Base-by-base conservation (phyloP, 2,888 invertebrate species). In the Mesorhabditis spiculigera region DNA sequence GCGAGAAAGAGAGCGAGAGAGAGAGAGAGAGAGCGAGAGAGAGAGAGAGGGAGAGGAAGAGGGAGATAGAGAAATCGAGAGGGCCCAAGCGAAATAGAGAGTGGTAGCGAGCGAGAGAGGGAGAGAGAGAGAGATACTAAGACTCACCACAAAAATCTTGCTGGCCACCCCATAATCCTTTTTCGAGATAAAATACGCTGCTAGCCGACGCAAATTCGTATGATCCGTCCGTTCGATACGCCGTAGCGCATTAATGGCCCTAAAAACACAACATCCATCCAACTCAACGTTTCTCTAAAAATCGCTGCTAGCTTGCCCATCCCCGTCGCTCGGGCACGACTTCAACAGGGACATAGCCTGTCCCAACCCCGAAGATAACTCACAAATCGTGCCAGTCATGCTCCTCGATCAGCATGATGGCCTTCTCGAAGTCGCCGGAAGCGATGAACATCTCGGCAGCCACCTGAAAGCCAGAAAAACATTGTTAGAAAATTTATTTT, bases 381-480 rank as follows among this genome's bases (percentile, higher is more conserved):
- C 77, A 89, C 89, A 89, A 87, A 69, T 89, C 89, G 5, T 87
- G 81, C 91, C 95, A 94, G 67, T 93, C 93, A 85, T 93, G 91
- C 81, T 94, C 93, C 0, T 93, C 93, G 83, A 95, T 93, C 78
- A 98, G 92, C 75, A 93, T 92, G 69, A 96, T 92, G 0, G 97
- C 97, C 76, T 92, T 81, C 61, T 85, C 84, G 66, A 81, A 90
- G 77, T 91, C 97, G 0, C 96, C 96, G 0, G 95, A 95, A 4
- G 94, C 92, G 0, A 93, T 93, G 83, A 95, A 93, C 82, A 98
- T 93, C 76, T 93, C 92, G 68, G 96, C 93, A 0, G 97, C 97
- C 75, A 92, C 44, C 61, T 66, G 66, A 65, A 13, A 66, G 43
- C 28, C n/a, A 61, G 61, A n/a, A 63, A 13, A n/a, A 28, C 8